phyloP scores from a whole-genome alignment of 1,140 invertebrate species.

The Pemphigus obesinymphae region DNA sequence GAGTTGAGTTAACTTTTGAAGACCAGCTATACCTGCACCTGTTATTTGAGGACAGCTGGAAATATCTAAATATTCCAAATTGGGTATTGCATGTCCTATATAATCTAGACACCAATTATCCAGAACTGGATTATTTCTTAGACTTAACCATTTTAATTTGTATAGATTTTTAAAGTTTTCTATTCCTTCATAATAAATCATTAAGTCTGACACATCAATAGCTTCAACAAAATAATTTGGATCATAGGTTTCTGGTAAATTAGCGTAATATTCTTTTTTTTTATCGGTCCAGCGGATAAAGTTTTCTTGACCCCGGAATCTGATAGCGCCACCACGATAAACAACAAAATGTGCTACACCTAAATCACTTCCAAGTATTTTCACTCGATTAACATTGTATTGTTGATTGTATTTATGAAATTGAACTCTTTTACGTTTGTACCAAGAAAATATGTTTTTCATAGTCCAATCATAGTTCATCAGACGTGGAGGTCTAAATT shows the following conservation, averaged over 20 bases:
- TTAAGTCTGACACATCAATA: conserved; percentile 61
- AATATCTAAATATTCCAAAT: conserved; percentile 69
- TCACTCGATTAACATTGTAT: conserved; percentile 43
- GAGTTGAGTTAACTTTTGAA: conserved; percentile 59
- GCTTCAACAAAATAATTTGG: conserved; percentile 59
- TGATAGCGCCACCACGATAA: conserved; percentile 62
- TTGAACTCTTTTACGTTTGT: neutral
- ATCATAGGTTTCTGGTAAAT: conserved; percentile 58
- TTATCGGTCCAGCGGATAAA: conserved; percentile 58
- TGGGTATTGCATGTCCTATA: conserved; percentile 56
- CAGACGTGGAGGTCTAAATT: conserved; percentile 4
- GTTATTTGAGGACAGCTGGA: conserved; percentile 63
- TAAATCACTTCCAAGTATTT: conserved; percentile 61
- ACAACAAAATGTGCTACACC: conserved; percentile 70
- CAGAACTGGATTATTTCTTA: conserved; percentile 60
- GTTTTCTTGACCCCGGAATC: conserved; percentile 56
- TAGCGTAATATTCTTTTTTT: conserved; percentile 48
- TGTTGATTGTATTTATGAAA: conserved; percentile 42
- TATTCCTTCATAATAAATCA: conserved; percentile 67
- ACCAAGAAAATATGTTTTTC: neutral
- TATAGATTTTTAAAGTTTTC: conserved; percentile 60
- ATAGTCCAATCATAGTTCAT: conserved; percentile 30
- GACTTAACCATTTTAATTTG: conserved; percentile 61
- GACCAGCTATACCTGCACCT: conserved; percentile 59
- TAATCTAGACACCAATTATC: conserved; percentile 75